phyloP scores from a whole-genome alignment of 2,797 vertebrate genomes.

The Macropus fuliginosus region DNA sequence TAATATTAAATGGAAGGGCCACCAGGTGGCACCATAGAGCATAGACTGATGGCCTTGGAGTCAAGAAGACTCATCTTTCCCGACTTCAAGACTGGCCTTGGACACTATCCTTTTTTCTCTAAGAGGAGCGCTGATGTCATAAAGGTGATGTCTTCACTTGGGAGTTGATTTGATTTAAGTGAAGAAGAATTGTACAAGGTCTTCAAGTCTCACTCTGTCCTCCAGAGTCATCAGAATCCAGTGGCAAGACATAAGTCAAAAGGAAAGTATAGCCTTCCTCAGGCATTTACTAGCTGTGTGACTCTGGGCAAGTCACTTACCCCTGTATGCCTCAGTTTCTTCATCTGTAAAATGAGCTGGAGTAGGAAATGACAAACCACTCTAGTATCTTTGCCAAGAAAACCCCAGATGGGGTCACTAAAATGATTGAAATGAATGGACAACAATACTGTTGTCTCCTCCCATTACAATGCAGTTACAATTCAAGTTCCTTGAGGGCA shows the following conservation, averaged over 20 bases:
- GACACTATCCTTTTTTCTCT: too few relatives aligned
- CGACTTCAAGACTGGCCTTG: too few relatives aligned
- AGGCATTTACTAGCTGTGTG: neutral
- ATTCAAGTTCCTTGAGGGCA: neutral
- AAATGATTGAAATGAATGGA: neutral
- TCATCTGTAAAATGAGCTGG: neutral
- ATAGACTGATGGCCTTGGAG: neutral
- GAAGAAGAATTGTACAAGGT: too few relatives aligned
- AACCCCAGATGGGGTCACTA: neutral
- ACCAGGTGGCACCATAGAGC: neutral
- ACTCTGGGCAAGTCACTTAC: neutral
- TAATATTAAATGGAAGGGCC: neutral
- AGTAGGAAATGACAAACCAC: neutral
- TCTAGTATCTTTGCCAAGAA: neutral
- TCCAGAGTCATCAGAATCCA: neutral
- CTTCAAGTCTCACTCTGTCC: neutral
- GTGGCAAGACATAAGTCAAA: neutral
- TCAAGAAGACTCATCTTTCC: too few relatives aligned
- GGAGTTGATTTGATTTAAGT: too few relatives aligned
- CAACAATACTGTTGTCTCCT: neutral
- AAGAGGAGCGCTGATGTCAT: too few relatives aligned
- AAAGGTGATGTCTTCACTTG: too few relatives aligned
- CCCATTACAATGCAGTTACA: neutral
- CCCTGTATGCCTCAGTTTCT: neutral
- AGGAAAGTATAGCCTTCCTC: neutral